Conservation (phyloP, 2,113 vertebrate species). For the Crotalus horridus region DNA sequence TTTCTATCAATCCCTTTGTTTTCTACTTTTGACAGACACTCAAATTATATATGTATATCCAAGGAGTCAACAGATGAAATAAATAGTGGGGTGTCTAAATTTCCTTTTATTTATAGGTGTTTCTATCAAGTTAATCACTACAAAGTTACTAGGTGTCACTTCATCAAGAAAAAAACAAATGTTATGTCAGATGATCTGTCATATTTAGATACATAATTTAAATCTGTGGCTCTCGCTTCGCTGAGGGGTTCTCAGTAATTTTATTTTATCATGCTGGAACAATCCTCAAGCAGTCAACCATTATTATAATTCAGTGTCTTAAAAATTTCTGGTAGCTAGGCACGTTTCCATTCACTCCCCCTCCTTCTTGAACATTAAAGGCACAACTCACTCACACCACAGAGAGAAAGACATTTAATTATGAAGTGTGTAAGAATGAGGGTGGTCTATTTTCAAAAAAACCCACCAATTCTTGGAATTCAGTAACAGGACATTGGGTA, state of each 20-base stretch:
- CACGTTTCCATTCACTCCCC: background rate
- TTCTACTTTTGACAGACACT: constrained; percentile 44
- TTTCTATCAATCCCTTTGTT: constrained; percentile 14
- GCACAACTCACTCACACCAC: background rate
- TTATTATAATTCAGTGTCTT: background rate
- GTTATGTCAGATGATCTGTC: constrained; percentile 9
- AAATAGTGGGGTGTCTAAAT: constrained; percentile 20
- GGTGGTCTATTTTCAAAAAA: background rate
- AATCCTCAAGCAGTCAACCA: background rate
- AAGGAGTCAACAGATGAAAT: constrained; percentile 33
- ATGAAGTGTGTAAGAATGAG: background rate
- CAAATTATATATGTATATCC: constrained; percentile 32
- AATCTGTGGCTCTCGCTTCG: background rate
- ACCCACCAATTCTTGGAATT: background rate
- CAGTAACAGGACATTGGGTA: background rate
- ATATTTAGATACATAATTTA: constrained; percentile 24
- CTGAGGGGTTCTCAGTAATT: background rate
- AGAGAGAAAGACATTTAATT: background rate
- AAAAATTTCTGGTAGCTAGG: background rate
- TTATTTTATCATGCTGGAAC: constrained; percentile 12
- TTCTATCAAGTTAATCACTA: constrained; percentile 20
- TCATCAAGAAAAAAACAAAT: constrained; percentile 30
- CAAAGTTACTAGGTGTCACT: constrained; percentile 34
- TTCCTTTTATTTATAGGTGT: constrained; percentile 38
- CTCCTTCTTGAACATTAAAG: background rate